Evolutionary conservation across 2,797 vertebrate genomes (phyloP).

Genomic region (Acipenser ruthenus): DNA sequence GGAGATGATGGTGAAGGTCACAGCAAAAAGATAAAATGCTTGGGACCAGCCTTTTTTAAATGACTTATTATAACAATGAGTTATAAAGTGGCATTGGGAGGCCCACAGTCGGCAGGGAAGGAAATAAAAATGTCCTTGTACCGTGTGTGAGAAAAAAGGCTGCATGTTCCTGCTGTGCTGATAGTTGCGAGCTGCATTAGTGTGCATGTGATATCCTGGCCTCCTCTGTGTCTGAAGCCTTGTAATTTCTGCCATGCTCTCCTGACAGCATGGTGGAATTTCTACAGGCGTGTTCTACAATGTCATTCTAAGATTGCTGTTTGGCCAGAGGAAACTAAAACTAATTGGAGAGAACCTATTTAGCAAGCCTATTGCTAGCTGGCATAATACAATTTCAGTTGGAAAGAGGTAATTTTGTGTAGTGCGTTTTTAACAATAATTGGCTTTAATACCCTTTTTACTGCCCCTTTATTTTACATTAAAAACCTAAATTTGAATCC

Average conservation of each 20-base stretch:
- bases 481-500: too few species aligned
- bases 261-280: background rate
- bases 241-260: background rate
- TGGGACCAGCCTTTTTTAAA: background rate
- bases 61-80: background rate
- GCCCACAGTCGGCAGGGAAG: background rate
- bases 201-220: background rate
- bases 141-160: background rate
- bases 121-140: background rate
- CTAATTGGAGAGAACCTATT: too few species aligned
- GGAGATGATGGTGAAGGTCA: too few species aligned
- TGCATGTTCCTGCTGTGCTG: background rate
- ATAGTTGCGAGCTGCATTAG: background rate
- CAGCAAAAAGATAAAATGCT: too few species aligned
- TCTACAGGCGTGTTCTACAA: background rate
- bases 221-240: background rate
- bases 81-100: background rate
- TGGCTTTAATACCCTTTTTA: too few species aligned
- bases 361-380: too few species aligned
- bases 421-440: too few species aligned
- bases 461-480: too few species aligned
- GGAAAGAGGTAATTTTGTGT: too few species aligned
- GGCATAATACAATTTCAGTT: too few species aligned
- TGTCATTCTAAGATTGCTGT: too few species aligned
- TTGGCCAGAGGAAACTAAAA: too few species aligned